Percentiles rank a stretch among this genome's conserved stretches.
These are phyloP conservation scores for Cettia cetti DNA, from an alignment of 2,113 vertebrate genomes.

Conservation along the genomic window DNA sequence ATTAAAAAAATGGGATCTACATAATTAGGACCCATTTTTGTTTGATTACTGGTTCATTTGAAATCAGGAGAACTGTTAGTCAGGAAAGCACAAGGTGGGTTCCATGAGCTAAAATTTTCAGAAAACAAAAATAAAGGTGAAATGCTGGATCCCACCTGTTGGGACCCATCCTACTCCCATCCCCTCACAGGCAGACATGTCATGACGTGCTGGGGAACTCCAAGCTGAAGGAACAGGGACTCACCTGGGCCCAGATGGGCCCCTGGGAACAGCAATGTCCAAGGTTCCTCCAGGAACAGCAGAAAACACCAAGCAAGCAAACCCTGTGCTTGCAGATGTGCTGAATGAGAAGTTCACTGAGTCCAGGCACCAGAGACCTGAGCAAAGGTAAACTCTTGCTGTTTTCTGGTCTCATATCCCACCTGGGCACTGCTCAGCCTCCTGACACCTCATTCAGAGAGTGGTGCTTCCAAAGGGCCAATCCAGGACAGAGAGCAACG, in stretches of 20 bases:
- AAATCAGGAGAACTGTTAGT: background rate
- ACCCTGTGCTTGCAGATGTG: background rate
- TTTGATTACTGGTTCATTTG: background rate
- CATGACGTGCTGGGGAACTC: rapidly evolving
- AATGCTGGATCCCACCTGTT: rapidly evolving
- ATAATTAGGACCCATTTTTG: background rate
- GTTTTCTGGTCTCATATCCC: background rate
- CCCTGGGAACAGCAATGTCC: rapidly evolving
- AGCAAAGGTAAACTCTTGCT: background rate
- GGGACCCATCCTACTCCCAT: rapidly evolving
- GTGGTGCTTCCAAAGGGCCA: background rate
- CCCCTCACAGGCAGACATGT: rapidly evolving
- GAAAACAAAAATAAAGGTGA: background rate
- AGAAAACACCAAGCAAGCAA: background rate
- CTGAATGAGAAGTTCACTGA: background rate
- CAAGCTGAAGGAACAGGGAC: background rate
- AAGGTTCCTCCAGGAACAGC: rapidly evolving
- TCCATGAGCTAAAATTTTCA: background rate
- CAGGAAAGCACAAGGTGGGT: background rate
- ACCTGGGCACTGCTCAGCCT: background rate
- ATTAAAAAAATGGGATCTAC: background rate
- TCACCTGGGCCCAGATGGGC: background rate
- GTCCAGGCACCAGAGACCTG: background rate
- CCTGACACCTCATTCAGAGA: rapidly evolving
- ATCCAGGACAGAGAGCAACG: background rate